Evolutionary conservation across 1,140 invertebrate species (phyloP), one percentile per base, ranked within the genome.

Genomic region (Aphaenogaster rudis): DNA sequence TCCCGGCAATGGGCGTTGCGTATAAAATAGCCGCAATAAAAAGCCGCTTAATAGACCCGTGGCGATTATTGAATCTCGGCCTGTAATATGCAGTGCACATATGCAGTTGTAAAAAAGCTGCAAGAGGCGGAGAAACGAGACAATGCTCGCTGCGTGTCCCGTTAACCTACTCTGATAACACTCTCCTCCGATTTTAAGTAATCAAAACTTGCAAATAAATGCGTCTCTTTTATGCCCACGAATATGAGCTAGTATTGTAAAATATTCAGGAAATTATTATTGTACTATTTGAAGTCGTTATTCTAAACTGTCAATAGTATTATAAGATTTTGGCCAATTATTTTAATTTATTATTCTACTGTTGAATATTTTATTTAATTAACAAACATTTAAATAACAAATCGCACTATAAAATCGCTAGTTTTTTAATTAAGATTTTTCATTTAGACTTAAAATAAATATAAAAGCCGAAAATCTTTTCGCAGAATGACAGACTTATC

Each of bases 31-130:
- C 39, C 8, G 42, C 11, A 48, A 13, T 39, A 17, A 39, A 69
- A 36, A 39, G 1, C n/a, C n/a, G 4, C 42, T 63, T 17, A 61
- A 42, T n/a, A 67, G 8, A 39, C 5, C 15, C 13, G 17, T 86
- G 88, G 88, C 76, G 52, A 88, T 92, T 91, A 92, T 88, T 88
- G 78, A 82, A 88, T 90, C 88, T 90, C 79, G 36, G 57, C 48
- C 71, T 63, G 72, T 67, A 72, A 52, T 74, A 33, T 61, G 57
- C 48, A 45, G 39, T 17, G 45, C 67, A 15, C 42, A 57, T 77
- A 45, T 17, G 52, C 28, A 21, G 42, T 39, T 52, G 69, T 69
- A 59, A 69, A 64, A 77, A 45, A 45, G 4, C 28, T 21, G 61
- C 42, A 77, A 72, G 9, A 21, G 45, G 39, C 5, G 28, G 42